A percentile compares a stretch with the other conserved stretches of the same genome.
phyloP scores from a whole-genome alignment of 2,113 vertebrate genomes.

The Pseudorectes ferrugineus region DNA sequence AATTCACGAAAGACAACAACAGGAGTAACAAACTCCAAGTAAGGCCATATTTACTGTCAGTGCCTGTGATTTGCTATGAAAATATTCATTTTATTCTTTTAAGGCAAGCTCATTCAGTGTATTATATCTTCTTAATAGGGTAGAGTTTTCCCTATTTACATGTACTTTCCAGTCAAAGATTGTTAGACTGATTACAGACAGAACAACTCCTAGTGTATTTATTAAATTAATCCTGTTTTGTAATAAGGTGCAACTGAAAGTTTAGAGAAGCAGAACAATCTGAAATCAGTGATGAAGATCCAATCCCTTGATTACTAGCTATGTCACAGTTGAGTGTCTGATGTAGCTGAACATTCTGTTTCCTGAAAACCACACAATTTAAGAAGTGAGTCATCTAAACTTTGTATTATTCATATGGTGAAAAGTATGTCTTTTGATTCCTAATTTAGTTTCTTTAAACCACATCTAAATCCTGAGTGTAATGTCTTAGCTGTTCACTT shows the following conservation, averaged over 20 bases:
- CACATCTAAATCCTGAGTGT: background rate
- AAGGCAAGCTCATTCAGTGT: slow-evolving; percentile 35
- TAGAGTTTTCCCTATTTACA: background rate
- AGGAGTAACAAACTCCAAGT: slow-evolving; percentile 4
- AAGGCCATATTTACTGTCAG: slow-evolving; percentile 30
- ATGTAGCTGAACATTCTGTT: background rate
- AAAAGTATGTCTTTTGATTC: background rate
- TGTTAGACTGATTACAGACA: background rate
- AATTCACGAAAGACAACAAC: background rate
- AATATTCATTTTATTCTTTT: background rate
- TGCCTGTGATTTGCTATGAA: slow-evolving; percentile 23
- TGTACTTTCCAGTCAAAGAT: background rate
- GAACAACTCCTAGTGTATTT: background rate
- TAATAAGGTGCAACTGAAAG: background rate
- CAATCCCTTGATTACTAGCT: background rate
- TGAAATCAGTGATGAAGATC: background rate
- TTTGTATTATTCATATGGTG: background rate
- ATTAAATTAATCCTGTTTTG: background rate
- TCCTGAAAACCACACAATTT: background rate
- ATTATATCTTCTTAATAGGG: background rate
- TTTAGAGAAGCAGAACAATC: background rate
- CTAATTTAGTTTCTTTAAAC: background rate
- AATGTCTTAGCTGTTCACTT: background rate
- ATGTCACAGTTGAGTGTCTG: background rate
- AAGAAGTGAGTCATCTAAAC: background rate